Evolutionary conservation across 2,797 vertebrate genomes (phyloP).

Genomic region (Premnoplex brunnescens): DNA sequence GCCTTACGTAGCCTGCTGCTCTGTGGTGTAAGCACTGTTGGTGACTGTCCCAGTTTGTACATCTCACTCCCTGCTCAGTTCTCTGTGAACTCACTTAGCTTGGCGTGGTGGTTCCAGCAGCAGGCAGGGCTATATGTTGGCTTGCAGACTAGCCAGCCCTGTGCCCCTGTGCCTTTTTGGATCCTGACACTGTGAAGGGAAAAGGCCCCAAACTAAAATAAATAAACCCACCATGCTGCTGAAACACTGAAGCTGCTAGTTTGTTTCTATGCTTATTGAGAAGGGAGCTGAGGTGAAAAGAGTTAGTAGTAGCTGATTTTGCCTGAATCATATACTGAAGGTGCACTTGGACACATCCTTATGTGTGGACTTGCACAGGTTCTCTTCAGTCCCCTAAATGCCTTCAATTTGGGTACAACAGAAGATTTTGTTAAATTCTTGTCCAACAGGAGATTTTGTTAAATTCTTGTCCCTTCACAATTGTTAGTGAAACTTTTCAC

Average conservation of each 20-base stretch:
- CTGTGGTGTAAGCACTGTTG: fast-evolving
- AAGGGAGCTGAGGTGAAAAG: background rate
- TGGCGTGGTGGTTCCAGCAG: background rate
- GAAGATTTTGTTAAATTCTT: background rate
- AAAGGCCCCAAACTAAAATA: background rate
- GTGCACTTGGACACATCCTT: background rate
- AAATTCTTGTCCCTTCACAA: fast-evolving
- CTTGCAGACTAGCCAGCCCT: background rate
- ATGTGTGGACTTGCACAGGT: fast-evolving
- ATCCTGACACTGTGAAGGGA: background rate
- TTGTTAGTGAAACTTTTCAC: background rate
- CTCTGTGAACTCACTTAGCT: background rate
- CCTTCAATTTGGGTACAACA: background rate
- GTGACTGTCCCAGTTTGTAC: background rate
- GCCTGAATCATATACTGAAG: background rate
- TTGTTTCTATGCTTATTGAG: background rate
- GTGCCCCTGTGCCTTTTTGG: background rate
- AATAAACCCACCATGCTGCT: background rate
- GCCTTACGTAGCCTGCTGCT: fast-evolving
- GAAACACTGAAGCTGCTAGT: background rate
- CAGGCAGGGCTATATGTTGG: background rate
- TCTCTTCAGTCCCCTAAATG: background rate
- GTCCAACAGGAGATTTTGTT: background rate
- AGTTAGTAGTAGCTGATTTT: background rate
- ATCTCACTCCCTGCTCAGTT: background rate